Evolutionary conservation across 37 sponge, comb jelly and placozoan genomes (phyloP), one percentile per base, ranked within the genome.

Genomic region (Bolinopsis microptera): DNA sequence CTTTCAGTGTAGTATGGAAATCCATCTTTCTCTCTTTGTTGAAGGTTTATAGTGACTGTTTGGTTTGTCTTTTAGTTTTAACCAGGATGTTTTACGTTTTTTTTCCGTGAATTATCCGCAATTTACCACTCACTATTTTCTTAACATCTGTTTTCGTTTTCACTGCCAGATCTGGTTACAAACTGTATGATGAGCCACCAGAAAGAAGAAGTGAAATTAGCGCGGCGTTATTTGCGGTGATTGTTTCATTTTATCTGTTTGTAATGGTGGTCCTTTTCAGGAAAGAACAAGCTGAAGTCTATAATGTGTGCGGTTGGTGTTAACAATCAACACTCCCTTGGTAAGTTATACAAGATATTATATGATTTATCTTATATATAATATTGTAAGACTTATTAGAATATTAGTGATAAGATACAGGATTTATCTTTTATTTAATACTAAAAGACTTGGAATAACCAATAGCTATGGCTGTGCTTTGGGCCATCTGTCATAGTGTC

Each of bases 261-360:
- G 68, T 67, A 22, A n/a, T n/a, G n/a, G n/a, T n/a, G n/a, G 68
- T 72, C 0, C 30, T 13, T 80, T 80, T 80, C 82, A 80, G 82
- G 82, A 30, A 80, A 80, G 37, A 35, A 30, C 38, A 80, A 36
- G 82, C 34, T 80, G 3, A 80, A 33, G 37, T 36, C 36, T 28
- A 33, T 80, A 13, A 80, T 80, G 82, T 80, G 82, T 80, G 82
- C 82, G 35, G 82, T 80, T 2, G 82, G 82, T 8, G 82, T 9
- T 3, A 80, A 80, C 37, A 80, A 80, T 37, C 34, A 31, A 5
- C 38, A 33, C 36, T 80, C 82, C 3, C 37, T 35, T 8, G 82
- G 82, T 80, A 80, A 36, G 82, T 72, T n/a, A 21, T 24, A 28
- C 75, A 72, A 72, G 31, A n/a, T n/a, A n/a, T n/a, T n/a, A n/a